Conservation (phyloP, 2,113 vertebrate genomes). For the Panthera uncia region DNA sequence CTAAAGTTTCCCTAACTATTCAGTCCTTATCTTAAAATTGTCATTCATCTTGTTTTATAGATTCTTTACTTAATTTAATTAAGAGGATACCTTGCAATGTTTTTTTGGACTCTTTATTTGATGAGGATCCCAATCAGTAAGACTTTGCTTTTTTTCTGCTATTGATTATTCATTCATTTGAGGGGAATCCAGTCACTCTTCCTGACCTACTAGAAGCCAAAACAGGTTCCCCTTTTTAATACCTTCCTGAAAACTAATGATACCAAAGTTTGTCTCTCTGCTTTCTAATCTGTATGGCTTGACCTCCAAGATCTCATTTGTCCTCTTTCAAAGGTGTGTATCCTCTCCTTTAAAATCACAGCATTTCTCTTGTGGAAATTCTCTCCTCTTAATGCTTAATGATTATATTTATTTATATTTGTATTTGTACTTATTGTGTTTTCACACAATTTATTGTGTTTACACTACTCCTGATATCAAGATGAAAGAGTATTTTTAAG, state of each 20-base stretch:
- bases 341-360: background rate
- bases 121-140: background rate
- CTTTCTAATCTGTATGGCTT: background rate
- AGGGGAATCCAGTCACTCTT: background rate
- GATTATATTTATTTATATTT: background rate
- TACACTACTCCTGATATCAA: background rate
- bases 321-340: background rate
- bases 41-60: background rate
- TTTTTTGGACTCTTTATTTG: background rate
- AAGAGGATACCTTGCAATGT: background rate
- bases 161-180: background rate
- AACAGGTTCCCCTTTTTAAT: background rate
- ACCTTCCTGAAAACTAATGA: conserved; percentile 2
- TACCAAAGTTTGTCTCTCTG: background rate
- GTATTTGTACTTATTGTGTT: background rate
- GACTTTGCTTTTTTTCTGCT: background rate
- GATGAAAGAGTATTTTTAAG: conserved; percentile 27
- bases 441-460: background rate
- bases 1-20: background rate
- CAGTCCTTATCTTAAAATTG: background rate
- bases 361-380: background rate
- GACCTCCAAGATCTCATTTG: background rate
- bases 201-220: background rate
- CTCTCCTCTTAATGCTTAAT: background rate
- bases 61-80: background rate